A percentile compares a stretch with the other conserved stretches of the same genome.
These are phyloP conservation scores for Leptatherina wallacei DNA, from an alignment of 2,797 vertebrate genomes.

Conservation along the genomic window DNA sequence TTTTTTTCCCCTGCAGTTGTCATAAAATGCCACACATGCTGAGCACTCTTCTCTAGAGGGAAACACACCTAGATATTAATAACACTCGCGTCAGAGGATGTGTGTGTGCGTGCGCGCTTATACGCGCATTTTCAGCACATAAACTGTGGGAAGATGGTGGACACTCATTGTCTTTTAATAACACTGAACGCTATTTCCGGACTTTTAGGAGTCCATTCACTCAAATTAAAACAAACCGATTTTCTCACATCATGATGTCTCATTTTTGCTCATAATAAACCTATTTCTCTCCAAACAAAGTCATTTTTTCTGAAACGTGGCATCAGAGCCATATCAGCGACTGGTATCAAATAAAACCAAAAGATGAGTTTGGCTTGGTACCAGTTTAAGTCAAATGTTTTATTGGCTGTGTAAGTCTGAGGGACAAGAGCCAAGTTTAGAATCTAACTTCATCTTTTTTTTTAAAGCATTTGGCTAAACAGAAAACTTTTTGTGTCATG, in stretches of 20 bases:
- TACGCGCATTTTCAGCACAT: constrained; percentile 39
- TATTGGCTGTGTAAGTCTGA: background rate
- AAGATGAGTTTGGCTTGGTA: background rate
- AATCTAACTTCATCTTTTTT: constrained; percentile 18
- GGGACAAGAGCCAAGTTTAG: constrained; percentile 3
- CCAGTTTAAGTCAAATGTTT: background rate
- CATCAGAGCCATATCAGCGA: background rate
- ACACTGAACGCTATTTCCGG: constrained; percentile 26
- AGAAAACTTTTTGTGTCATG: constrained; percentile 18
- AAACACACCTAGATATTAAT: constrained; percentile 70
- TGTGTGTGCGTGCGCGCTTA: constrained; percentile 28
- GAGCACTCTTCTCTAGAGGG: constrained; percentile 69
- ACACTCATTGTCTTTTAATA: constrained; percentile 52
- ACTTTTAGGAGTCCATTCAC: constrained; percentile 43
- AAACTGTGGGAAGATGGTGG: constrained; percentile 45
- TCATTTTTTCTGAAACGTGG: background rate
- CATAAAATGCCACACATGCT: constrained; percentile 75
- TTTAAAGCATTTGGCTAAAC: constrained; percentile 42
- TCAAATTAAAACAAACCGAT: constrained; percentile 14
- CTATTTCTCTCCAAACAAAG: background rate
- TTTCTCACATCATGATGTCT: constrained; percentile 9
- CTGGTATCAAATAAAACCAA: background rate
- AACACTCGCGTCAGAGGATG: constrained; percentile 44
- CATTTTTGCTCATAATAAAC: background rate
- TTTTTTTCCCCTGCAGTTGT: constrained; percentile 64